These are phyloP conservation scores for Bursaphelenchus mucronatus DNA, from an alignment of 1,140 invertebrate genomes.

Conservation along the genomic window DNA sequence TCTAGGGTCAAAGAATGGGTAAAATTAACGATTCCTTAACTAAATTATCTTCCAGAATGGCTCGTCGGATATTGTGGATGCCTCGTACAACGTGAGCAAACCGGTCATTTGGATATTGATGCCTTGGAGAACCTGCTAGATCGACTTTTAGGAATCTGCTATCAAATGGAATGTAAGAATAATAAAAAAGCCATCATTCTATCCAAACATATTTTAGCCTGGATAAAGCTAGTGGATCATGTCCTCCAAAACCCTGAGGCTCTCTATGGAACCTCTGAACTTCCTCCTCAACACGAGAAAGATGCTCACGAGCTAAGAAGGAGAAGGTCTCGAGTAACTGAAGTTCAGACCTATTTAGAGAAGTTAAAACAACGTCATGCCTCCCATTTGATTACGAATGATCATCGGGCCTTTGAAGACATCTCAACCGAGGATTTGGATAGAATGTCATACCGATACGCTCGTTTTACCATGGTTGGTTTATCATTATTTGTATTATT, in stretches of 20 bases:
- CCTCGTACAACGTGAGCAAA: slow-evolving; percentile 17
- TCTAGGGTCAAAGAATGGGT: no score
- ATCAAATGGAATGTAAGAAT: slow-evolving; percentile 16
- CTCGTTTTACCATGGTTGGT: slow-evolving; percentile 6
- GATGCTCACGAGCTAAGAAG: slow-evolving; percentile 11
- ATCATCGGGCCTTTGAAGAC: slow-evolving; percentile 6
- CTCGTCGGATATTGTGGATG: slow-evolving; percentile 22
- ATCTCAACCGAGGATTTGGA: slow-evolving; percentile 2
- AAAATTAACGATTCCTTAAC: no score
- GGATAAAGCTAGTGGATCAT: slow-evolving; percentile 4
- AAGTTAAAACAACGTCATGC: slow-evolving; percentile 11
- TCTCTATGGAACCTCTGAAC: neutral
- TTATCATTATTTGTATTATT: neutral
- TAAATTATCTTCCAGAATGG: slow-evolving; percentile 9
- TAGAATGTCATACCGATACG: neutral
- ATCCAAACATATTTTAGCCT: neutral
- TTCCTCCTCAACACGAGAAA: neutral
- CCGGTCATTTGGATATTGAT: slow-evolving; percentile 7
- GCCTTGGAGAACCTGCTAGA: slow-evolving; percentile 16
- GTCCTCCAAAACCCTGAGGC: slow-evolving; percentile 9
- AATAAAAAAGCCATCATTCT: neutral
- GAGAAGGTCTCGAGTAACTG: slow-evolving; percentile 3
- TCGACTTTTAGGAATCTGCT: slow-evolving; percentile 11
- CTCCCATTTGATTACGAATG: slow-evolving; percentile 12
- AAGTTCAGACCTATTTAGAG: slow-evolving; percentile 16